Base-by-base conservation (phyloP, 2,113 vertebrate species). In the Lepus europaeus region DNA sequence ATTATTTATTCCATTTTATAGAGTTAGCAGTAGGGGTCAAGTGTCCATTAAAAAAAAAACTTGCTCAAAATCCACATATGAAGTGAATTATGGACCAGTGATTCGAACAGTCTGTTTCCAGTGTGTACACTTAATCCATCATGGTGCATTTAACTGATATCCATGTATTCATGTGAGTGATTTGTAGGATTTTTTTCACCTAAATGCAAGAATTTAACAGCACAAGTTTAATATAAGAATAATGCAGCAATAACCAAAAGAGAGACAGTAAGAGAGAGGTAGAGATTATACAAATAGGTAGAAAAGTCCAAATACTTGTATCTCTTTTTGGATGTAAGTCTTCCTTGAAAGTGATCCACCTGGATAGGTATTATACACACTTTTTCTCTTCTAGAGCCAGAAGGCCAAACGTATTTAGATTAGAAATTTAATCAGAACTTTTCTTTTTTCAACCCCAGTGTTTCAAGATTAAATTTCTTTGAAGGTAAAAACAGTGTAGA, bases 391-490 rank as follows among this genome's bases (percentile, higher is more conserved):
- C 1, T 4, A 72, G 49, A 77, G 33, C 13, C 17, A 10, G 51
- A 61, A 87, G 7, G 33, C 9, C 29, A 81, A 69, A 70, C n/a
- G 80, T 22, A 69, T 70, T 83, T 69, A 69, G 20, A 81, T 56
- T 72, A 17, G 61, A 89, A 87, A 16, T 83, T 87, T 89, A 81
- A 8, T 72, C 19, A 80, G 13, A 56, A 73, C 6, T 89, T 81
- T 56, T 63, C 25, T 25, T 3, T 51, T 93, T 95, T 89, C 17
- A 72, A 77, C 5, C 12, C n/a, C 16, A 86, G 22, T 4, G 1
- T 49, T 94, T 93, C 36, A 72, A 63, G 61, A 87, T 95, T 68
- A 89, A 95, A 77, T 77, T 94, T 33, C 5, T 92, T 87, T 96
- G 33, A 45, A 84, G 93, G 96, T 95, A 45, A 91, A 93, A 94